A percentile compares a stretch with the other conserved stretches of the same genome.
These are phyloP conservation scores for Endomychus coccineus DNA, from an alignment of 2,888 invertebrate species.

Conservation along the genomic window DNA sequence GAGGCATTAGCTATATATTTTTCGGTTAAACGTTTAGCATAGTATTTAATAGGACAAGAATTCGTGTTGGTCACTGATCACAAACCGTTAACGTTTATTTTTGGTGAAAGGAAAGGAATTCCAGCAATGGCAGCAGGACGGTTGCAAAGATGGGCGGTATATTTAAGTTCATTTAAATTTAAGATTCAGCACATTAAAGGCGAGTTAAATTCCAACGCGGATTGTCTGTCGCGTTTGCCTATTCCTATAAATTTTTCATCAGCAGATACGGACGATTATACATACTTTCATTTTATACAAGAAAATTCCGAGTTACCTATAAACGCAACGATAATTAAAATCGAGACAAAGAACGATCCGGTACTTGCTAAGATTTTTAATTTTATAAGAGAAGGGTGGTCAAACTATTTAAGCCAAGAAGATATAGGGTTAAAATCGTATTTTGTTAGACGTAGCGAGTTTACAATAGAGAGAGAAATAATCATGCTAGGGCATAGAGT, in stretches of 20 bases:
- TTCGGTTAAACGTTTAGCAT: conserved; percentile 10
- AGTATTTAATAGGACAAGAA: conserved; percentile 11
- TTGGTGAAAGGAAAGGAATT: conserved; percentile 11
- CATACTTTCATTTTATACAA: too few species aligned
- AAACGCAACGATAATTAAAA: conserved; percentile 1
- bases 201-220: conserved; percentile 13
- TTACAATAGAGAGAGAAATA: conserved; percentile 9
- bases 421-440: conserved; percentile 8
- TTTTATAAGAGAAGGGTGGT: conserved; percentile 1
- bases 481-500: conserved; percentile 12
- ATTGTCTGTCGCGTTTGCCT: conserved; percentile 12
- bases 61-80: conserved; percentile 16
- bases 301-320: conserved; percentile 6
- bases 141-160: conserved; percentile 19
- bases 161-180: conserved; percentile 14
- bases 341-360: neutral
- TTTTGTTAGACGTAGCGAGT: conserved; percentile 7
- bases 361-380: conserved; percentile 5
- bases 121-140: conserved; percentile 15
- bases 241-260: too few species aligned
- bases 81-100: conserved; percentile 15
- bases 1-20: conserved; percentile 17
- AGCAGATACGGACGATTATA: too few species aligned
- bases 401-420: neutral
- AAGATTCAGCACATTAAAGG: conserved; percentile 15